Evolutionary conservation across 2,113 vertebrate species (phyloP).

Genomic region (Odontophorus gujanensis): DNA sequence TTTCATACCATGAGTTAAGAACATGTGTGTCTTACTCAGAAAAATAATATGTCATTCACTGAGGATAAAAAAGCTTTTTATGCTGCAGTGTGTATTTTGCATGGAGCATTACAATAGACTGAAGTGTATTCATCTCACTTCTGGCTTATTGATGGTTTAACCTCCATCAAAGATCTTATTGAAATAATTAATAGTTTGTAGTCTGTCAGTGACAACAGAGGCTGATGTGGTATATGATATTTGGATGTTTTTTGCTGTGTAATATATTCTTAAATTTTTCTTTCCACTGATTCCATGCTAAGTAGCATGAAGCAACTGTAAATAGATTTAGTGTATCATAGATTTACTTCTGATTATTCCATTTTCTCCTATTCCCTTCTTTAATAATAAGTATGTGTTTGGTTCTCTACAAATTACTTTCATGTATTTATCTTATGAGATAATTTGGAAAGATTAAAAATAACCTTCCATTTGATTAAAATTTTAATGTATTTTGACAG

Average conservation of each 20-base stretch:
- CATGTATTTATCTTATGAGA: neutral
- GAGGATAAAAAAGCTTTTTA: neutral
- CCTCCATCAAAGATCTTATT: neutral
- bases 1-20: neutral
- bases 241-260: neutral
- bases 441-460: neutral
- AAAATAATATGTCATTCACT: neutral
- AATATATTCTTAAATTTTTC: neutral
- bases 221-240: neutral
- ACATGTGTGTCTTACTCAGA: neutral
- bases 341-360: neutral
- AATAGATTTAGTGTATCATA: neutral
- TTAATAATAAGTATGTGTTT: neutral
- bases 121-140: neutral
- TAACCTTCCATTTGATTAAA: slow-evolving; percentile 15
- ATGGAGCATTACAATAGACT: neutral
- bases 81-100: neutral
- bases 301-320: neutral
- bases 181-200: neutral
- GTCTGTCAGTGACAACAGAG: neutral
- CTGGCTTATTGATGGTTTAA: neutral
- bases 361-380: neutral
- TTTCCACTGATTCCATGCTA: neutral
- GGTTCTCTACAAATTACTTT: neutral
- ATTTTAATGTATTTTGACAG: slow-evolving; percentile 39